Percentiles rank a stretch among this genome's conserved stretches.
Conservation (phyloP, 1,140 invertebrate species). For the Zaprionus africanus region DNA sequence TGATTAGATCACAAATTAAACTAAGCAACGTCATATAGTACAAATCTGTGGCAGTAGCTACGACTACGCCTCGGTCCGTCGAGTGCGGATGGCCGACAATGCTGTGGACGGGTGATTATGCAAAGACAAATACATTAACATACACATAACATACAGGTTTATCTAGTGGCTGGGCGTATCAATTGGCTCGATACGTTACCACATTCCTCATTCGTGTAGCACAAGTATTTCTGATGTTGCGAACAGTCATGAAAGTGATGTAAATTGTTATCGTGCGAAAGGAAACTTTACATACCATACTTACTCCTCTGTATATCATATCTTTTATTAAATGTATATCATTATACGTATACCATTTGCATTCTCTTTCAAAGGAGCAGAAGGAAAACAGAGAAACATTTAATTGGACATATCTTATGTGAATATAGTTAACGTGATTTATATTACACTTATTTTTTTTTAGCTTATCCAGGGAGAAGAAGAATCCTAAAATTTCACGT, state of each 20-base stretch:
- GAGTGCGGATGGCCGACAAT: background rate
- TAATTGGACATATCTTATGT: no score
- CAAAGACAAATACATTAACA: constrained; percentile 5
- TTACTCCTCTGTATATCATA: no score
- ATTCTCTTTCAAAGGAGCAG: no score
- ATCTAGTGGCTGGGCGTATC: background rate
- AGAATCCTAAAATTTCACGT: no score
- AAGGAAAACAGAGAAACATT: no score
- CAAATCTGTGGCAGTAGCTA: constrained; percentile 7
- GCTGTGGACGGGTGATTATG: background rate
- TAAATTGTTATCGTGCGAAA: no score
- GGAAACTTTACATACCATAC: no score
- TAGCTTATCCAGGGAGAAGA: no score
- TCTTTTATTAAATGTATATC: no score
- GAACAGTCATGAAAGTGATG: background rate
- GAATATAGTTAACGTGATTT: no score
- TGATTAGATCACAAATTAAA: constrained; percentile 68
- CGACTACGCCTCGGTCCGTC: background rate
- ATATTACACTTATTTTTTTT: no score
- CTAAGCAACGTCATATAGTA: constrained; percentile 53
- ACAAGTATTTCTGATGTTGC: constrained; percentile 2
- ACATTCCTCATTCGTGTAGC: background rate
- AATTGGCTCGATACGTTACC: background rate
- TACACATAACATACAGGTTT: background rate
- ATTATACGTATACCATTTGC: no score